A percentile compares a stretch with the other conserved stretches of the same genome.
These are phyloP conservation scores for Hesperia comma DNA, from an alignment of 2,888 invertebrate species.

Conservation along the genomic window DNA sequence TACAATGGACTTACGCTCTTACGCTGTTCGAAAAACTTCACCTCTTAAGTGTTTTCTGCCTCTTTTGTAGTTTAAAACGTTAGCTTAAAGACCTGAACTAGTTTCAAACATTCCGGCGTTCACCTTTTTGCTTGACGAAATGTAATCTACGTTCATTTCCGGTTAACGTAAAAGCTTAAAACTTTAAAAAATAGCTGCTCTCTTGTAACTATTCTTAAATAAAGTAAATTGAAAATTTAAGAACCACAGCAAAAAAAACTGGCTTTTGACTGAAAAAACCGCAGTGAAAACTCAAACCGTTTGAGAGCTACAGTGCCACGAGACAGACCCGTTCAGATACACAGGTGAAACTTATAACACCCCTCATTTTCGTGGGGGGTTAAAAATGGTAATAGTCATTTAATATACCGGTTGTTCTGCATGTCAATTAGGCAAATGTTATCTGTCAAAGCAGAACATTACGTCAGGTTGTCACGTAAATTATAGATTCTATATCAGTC, in stretches of 20 bases:
- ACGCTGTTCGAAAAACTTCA: slow-evolving; percentile 59
- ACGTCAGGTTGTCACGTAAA: slow-evolving; percentile 63
- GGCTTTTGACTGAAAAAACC: no score
- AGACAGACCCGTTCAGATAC: no score
- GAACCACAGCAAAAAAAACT: no score
- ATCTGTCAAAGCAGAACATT: slow-evolving; percentile 40
- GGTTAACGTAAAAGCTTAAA: slow-evolving; percentile 19
- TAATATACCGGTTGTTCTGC: no score
- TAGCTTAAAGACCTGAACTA: slow-evolving; percentile 51
- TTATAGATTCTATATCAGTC: slow-evolving; percentile 69
- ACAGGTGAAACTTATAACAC: no score
- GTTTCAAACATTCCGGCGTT: slow-evolving; percentile 47
- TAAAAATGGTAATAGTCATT: no score
- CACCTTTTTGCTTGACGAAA: slow-evolving; percentile 38
- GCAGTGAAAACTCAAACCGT: no score
- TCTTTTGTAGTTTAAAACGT: slow-evolving; percentile 57
- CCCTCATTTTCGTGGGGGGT: no score
- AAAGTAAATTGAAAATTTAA: no score
- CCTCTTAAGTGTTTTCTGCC: slow-evolving; percentile 61
- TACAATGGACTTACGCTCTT: slow-evolving; percentile 62
- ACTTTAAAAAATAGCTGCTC: slow-evolving; percentile 11
- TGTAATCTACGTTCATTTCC: slow-evolving; percentile 27
- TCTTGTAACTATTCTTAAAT: no score
- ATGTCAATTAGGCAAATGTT: slow-evolving; percentile 24
- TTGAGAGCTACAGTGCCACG: no score